A percentile compares a stretch with the other conserved stretches of the same genome.
Conservation (phyloP, 2,797 vertebrate species). For the Tapirus indicus region DNA sequence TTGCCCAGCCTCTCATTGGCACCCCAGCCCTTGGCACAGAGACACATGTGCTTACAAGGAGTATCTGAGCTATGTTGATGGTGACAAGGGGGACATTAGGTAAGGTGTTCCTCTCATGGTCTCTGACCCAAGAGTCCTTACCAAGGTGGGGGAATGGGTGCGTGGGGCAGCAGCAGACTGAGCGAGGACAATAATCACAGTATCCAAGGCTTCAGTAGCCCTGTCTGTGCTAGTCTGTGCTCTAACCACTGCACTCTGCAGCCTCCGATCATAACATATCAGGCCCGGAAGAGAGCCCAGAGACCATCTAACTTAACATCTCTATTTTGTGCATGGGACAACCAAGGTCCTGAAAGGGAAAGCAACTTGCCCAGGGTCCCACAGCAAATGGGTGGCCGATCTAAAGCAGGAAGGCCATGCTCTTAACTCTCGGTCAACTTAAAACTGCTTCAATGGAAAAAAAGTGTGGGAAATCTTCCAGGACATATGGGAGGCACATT, state of each 20-base stretch:
- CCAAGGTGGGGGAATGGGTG: neutral
- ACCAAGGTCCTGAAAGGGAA: neutral
- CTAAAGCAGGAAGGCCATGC: neutral
- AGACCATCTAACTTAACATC: neutral
- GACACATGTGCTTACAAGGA: fast-evolving
- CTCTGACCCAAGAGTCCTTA: neutral
- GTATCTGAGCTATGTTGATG: neutral
- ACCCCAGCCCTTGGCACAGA: neutral
- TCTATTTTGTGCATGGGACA: neutral
- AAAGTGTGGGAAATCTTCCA: conserved; percentile 69
- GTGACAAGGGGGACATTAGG: neutral
- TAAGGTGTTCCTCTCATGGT: neutral
- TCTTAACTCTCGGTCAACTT: conserved; percentile 47
- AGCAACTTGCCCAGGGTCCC: neutral
- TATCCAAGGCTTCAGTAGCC: fast-evolving
- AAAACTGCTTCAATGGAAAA: conserved; percentile 62
- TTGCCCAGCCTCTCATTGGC: conserved; percentile 73
- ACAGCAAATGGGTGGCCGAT: neutral
- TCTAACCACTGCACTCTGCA: neutral
- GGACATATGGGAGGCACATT: conserved; percentile 76
- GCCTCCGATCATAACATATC: neutral
- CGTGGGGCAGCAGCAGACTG: neutral
- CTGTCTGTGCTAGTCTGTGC: neutral
- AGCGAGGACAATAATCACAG: neutral
- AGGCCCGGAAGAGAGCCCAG: neutral